A percentile compares a stretch with the other conserved stretches of the same genome.
Conservation (phyloP, 2,113 vertebrate species). For the Dolichallabes microphthalmus region DNA sequence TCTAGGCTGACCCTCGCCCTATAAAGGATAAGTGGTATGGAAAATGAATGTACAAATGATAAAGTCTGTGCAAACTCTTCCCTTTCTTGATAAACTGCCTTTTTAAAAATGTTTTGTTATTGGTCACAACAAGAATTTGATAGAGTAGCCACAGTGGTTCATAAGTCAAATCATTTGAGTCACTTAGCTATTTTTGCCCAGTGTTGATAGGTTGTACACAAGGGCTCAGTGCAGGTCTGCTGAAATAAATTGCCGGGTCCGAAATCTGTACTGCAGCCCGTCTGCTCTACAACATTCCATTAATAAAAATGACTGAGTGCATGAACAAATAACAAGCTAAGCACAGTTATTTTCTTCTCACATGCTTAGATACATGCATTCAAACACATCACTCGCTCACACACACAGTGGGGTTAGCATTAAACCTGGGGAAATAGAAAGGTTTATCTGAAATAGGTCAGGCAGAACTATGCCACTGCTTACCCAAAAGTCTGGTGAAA, state of each 20-base stretch:
- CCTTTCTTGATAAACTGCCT: not conserved
- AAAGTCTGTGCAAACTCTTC: not conserved
- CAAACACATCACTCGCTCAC: constrained; percentile 11
- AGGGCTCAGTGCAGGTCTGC: not conserved
- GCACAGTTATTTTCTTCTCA: not conserved
- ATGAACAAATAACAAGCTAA: not conserved
- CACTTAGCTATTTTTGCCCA: not conserved
- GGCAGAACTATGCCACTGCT: constrained; percentile 50
- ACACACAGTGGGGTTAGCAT: not conserved
- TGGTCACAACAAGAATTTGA: not conserved
- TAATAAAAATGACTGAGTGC: not conserved
- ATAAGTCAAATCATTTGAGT: not conserved
- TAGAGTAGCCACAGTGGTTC: not conserved
- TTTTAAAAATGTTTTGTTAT: not conserved
- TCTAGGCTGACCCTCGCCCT: too few species aligned
- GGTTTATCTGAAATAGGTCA: constrained; percentile 59
- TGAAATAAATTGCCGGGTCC: not conserved
- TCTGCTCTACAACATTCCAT: not conserved
- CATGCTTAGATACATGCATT: constrained; percentile 6
- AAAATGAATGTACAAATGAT: too few species aligned
- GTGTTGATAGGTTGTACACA: not conserved
- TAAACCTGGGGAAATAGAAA: constrained; percentile 45
- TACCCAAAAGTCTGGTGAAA: constrained; percentile 43
- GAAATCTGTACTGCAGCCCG: not conserved
- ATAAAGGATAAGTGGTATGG: too few species aligned